Evolutionary conservation across 2,888 invertebrate genomes (phyloP).

Genomic region (Ormyrus pomaceus): DNA sequence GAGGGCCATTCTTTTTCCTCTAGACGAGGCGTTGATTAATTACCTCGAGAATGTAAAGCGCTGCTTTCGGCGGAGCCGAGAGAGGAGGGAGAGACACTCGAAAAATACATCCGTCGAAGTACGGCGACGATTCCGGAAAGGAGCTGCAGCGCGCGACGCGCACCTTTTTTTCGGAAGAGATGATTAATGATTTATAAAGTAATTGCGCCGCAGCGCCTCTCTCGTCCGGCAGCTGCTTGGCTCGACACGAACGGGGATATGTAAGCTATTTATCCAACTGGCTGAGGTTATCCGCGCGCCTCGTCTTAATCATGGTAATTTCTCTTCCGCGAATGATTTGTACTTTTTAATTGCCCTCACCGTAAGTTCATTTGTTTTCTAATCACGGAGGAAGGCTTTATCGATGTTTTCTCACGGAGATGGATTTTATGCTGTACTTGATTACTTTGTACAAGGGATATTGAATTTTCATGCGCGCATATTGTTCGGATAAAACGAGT

Average conservation of each 20-base stretch:
- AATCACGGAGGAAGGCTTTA: too few species aligned
- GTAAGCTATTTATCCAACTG: slow-evolving; percentile 9
- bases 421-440: too few species aligned
- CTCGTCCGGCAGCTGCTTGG: not conserved
- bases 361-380: too few species aligned
- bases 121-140: slow-evolving; percentile 23
- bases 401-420: too few species aligned
- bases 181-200: slow-evolving; percentile 43
- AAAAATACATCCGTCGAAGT: not conserved
- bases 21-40: slow-evolving; percentile 64
- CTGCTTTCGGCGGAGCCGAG: slow-evolving; percentile 3
- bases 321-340: slow-evolving; percentile 1
- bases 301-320: slow-evolving; percentile 20
- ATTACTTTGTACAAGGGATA: too few species aligned
- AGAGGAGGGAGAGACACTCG: not conserved
- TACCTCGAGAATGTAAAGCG: slow-evolving; percentile 62
- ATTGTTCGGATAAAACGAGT: too few species aligned
- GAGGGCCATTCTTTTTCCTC: slow-evolving; percentile 6
- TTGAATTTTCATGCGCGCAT: not conserved
- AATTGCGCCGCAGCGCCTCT: not conserved
- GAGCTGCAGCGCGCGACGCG: not conserved
- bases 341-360: not conserved
- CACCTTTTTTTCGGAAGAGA: slow-evolving; percentile 16
- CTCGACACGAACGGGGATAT: not conserved
- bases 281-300: not conserved